These are phyloP conservation scores for Pocillopora damicornis DNA, from an alignment of 64 coral and sea anemone genomes.

Conservation along the genomic window DNA sequence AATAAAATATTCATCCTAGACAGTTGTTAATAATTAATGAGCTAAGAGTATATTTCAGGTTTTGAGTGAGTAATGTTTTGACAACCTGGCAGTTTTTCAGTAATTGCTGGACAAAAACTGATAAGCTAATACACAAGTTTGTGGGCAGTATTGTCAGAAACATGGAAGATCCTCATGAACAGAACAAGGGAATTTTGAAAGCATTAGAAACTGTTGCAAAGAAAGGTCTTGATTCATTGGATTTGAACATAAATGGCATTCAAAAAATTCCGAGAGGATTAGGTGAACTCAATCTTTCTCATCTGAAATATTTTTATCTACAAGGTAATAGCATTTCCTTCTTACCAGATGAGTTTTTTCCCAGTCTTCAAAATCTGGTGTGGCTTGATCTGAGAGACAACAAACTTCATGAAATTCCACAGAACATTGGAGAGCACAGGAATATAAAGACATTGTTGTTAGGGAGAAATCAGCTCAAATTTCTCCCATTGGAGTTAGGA, in stretches of 20 bases:
- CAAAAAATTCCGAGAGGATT: conserved; percentile 43
- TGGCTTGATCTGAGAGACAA: conserved; percentile 83
- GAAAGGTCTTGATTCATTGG: conserved; percentile 28
- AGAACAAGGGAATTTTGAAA: not conserved
- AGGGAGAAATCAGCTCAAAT: conserved; percentile 45
- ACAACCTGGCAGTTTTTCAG: not conserved
- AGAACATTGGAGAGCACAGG: conserved; percentile 38
- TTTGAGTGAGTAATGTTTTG: not conserved
- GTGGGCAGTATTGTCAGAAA: not conserved
- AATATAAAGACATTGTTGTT: conserved; percentile 61
- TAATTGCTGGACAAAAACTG: not conserved
- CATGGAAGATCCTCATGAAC: not conserved
- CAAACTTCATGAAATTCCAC: conserved; percentile 53
- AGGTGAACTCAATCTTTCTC: conserved; percentile 11
- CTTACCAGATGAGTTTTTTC: conserved; percentile 63
- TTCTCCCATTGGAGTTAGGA: conserved; percentile 61
- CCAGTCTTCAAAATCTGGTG: conserved; percentile 32
- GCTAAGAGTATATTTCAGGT: not conserved
- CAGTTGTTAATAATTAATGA: conserved; percentile 25
- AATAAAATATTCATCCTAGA: not conserved
- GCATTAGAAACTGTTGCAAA: conserved; percentile 2
- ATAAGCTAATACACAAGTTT: not conserved
- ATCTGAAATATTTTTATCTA: conserved; percentile 66
- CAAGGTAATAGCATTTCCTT: conserved; percentile 46
- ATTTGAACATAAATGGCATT: conserved; percentile 51